Conservation (phyloP, 1,140 invertebrate species). For the Anastrepha obliqua region DNA sequence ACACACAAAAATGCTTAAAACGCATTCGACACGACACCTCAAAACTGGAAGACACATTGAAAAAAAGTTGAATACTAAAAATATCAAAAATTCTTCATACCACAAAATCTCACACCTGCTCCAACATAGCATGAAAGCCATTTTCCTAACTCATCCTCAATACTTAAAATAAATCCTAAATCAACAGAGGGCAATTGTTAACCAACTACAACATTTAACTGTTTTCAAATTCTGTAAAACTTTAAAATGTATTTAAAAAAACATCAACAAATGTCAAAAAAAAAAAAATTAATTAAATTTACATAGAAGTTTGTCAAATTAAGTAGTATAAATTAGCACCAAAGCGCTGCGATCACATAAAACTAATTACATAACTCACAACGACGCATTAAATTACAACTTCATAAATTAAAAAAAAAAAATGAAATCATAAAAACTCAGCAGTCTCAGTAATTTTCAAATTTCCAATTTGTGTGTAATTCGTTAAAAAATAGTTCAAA, state of each 20-base stretch:
- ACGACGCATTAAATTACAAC: constrained; percentile 17
- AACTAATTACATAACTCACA: constrained; percentile 1
- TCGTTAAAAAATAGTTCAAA: constrained; percentile 37
- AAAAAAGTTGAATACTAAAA: too few species aligned
- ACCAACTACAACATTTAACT: background rate
- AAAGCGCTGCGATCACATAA: background rate
- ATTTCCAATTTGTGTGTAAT: constrained; percentile 36
- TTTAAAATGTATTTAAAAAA: background rate
- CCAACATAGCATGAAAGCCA: too few species aligned
- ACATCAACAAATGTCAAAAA: too few species aligned
- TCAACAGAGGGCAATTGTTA: constrained; percentile 29
- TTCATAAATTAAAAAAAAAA: constrained; percentile 19
- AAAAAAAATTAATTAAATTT: too few species aligned
- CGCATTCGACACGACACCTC: too few species aligned
- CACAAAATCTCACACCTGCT: too few species aligned
- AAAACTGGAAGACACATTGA: too few species aligned
- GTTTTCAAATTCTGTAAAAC: constrained; percentile 11
- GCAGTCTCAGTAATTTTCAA: constrained; percentile 34
- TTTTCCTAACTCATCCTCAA: background rate
- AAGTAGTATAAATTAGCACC: constrained; percentile 38
- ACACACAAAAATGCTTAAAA: too few species aligned
- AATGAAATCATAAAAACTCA: background rate
- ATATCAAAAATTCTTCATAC: too few species aligned
- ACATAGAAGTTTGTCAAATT: background rate
- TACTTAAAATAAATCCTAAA: background rate